phyloP scores from a whole-genome alignment of 2,888 invertebrate genomes.

The Tachystola acroxantha region DNA sequence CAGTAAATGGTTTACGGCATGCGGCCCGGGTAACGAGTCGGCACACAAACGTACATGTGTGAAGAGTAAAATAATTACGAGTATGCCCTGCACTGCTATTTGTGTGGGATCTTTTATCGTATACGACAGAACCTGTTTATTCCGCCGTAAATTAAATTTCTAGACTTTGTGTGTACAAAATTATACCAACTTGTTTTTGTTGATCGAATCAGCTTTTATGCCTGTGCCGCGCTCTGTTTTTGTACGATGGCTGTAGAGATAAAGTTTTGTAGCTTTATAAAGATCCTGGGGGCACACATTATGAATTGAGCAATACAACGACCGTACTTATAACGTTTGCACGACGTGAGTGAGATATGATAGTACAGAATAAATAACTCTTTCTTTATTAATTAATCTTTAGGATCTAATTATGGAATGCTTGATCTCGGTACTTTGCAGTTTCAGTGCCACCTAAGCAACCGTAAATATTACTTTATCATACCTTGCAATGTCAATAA shows the following conservation, averaged over 20 bases:
- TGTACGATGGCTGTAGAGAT: conserved; percentile 5
- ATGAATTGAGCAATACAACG: background rate
- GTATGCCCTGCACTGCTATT: conserved; percentile 12
- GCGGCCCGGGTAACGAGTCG: conserved; percentile 4
- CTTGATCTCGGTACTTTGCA: no score
- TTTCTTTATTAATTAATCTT: no score
- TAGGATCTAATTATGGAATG: no score
- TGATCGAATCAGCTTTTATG: background rate
- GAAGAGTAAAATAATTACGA: conserved; percentile 17
- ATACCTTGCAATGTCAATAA: no score
- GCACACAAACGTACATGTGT: conserved; percentile 12
- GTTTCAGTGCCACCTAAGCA: no score
- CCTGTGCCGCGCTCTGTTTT: background rate
- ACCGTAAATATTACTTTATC: no score
- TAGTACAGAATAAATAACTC: no score
- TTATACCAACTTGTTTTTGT: conserved; percentile 2
- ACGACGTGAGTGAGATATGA: background rate
- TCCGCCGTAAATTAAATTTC: conserved; percentile 35
- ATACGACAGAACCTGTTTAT: conserved; percentile 28
- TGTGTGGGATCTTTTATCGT: conserved; percentile 17
- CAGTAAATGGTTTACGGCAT: conserved; percentile 7
- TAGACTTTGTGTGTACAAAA: conserved; percentile 11
- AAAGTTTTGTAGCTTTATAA: conserved; percentile 7
- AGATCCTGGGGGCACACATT: conserved; percentile 2
- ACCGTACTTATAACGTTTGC: background rate